A percentile compares a stretch with the other conserved stretches of the same genome.
These are phyloP conservation scores for Anoncus sp. DNA, from an alignment of 2,888 invertebrate genomes.

Conservation along the genomic window DNA sequence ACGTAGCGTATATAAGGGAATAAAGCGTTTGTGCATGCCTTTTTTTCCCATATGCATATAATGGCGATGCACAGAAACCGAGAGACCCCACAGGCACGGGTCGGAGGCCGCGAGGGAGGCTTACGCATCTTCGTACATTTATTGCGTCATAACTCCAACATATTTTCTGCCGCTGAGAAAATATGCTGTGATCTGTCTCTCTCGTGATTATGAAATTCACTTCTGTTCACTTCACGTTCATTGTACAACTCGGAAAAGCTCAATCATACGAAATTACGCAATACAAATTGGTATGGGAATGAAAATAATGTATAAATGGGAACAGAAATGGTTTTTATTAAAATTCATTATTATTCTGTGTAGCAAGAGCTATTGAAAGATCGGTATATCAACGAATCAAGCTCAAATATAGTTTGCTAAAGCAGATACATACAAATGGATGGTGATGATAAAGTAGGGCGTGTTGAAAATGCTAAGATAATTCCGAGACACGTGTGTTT, in stretches of 20 bases:
- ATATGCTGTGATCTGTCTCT: constrained; percentile 6
- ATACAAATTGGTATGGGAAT: background rate
- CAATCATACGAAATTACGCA: background rate
- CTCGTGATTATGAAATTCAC: constrained; percentile 29
- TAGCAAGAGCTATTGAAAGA: background rate
- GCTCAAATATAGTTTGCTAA: background rate
- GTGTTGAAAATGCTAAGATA: too few relatives aligned
- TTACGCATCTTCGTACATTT: constrained; percentile 35
- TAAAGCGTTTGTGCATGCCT: constrained; percentile 13
- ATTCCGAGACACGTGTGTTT: too few relatives aligned
- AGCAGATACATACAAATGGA: background rate
- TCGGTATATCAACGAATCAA: background rate
- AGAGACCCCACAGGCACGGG: constrained; percentile 9
- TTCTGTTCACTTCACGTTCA: background rate
- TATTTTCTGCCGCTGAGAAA: constrained; percentile 27
- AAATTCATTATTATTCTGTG: background rate
- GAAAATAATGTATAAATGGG: background rate
- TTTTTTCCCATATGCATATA: constrained; percentile 51
- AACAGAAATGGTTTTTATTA: background rate
- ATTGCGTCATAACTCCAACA: constrained; percentile 46
- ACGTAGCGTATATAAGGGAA: constrained; percentile 2
- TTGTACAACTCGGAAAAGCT: background rate
- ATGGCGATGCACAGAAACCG: constrained; percentile 35
- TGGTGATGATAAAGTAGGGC: too few relatives aligned
- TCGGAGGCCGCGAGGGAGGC: constrained; percentile 38